Base-by-base conservation (phyloP, 2,888 invertebrate genomes). In the Stenotaenia linearis region DNA sequence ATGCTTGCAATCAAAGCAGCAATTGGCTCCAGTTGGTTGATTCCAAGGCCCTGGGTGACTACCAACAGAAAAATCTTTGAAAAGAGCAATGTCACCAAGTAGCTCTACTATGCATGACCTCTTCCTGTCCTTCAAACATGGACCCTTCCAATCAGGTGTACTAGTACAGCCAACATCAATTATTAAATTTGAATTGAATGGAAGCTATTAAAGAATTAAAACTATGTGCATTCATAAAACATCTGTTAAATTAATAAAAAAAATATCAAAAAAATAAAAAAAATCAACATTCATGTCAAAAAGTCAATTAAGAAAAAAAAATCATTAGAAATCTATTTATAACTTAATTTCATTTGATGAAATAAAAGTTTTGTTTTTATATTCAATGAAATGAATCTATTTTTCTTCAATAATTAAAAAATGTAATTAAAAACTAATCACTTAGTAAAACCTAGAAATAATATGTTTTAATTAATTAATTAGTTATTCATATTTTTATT, bases 81-180 rank as follows among this genome's bases (percentile, higher is more conserved):
- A 45, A 45, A 45, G 45, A 45, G 45, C 4, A 45, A 45, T 5
- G 12, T 23, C 61, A 61, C 18, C 61, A 28, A 61, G 25, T 61
- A 25, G 61, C 61, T 61, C n/a, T 45, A 45, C 45, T 28, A 61
- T 25, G 61, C 25, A 25, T 61, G 61, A 61, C 61, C 61, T 61
- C 61, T 25, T 61, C 61, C 61, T 61, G 61, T 61, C 61, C 61
- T 61, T 61, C 61, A 61, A 61, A 61, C 61, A 61, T 61, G 61
- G 61, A 61, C 61, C 25, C 23, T 25, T 61, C 61, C 61, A 25
- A 61, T 61, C 61, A 61, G 61, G 61, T 61, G 25, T 23, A 18
- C 45, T 45, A 6, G 2, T 45, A 61, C 3, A 61, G 61, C 61
- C 25, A 61, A 61, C 61, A 61, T 61, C 61, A 61, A 61, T 61